Base-by-base conservation (phyloP, 2,797 vertebrate genomes). In the Helarctos malayanus region DNA sequence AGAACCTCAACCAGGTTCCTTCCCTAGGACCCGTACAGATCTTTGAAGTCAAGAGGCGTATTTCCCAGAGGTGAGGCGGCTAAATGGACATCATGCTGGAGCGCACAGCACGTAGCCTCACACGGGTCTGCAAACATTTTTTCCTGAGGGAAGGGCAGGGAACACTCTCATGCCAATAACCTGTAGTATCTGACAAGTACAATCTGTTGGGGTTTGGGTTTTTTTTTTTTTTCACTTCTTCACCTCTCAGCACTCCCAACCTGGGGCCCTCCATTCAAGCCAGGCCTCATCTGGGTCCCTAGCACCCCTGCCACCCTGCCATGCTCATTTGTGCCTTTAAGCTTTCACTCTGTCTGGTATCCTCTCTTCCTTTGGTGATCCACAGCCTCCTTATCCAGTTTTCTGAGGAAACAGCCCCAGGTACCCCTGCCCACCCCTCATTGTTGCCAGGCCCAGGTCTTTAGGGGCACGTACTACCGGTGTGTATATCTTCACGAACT, bases 31-130 rank as follows among this genome's bases (percentile, higher is more conserved):
- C 86, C 69, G 47, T 63, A 68, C 52, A 61, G 79, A 63, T 89
- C 75, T 96, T 89, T 81, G 79, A 97, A 97, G 89, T 65, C 54
- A 92, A 92, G 86, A 73, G 90, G 97, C 95, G 96, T 93, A 92
- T 93, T 96, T 57, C 86, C 29, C 29, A 81, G 79, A 93, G 78
- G 68, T 81, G 80, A 96, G 76, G 56, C 57, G 47, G 41, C 27
- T 56, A 76, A 23, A 61, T 45, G 78, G 86, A 78, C 78, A 41
- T 65, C 2, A 47, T 75, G 80, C 73, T 75, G 75, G 69, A 91
- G 80, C 0, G 0, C 2, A 4, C 23, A 85, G 85, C 47, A 38
- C 13, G 0, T 61, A 90, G 91, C 68, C 65, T 95, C 92, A 68
- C 73, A 49, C 23, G 0, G 5, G 49, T 59, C 90, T 86, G 65